Base-by-base conservation (phyloP, 2,113 vertebrate species). In the Erpornis zantholeuca region DNA sequence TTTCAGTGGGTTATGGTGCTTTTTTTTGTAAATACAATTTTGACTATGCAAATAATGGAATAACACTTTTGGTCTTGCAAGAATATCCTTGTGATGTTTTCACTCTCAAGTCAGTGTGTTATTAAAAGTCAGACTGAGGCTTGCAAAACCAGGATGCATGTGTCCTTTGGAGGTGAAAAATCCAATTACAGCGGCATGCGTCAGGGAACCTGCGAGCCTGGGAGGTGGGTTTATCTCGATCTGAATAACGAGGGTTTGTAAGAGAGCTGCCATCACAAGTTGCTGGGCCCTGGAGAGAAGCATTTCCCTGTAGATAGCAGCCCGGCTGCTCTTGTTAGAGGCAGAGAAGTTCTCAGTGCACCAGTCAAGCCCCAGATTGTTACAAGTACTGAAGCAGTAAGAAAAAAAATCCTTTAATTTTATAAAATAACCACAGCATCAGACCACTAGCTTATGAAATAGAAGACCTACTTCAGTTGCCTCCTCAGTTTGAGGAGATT, bases 141-240 rank as follows among this genome's bases (percentile, higher is more conserved):
- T 88, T 94, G 85, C 94, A 94, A 94, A 95, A 94, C 75, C 85
- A 88, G 88, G 71, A 90, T 95, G 85, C 79, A 65, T 45, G 75
- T 96, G 94, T 96, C 88, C 92, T 96, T 95, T 94, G 90, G 95
- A 94, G 92, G 94, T 94, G 92, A 94, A 96, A 96, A 96, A 96
- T 96, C 93, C 96, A 96, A 95, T 95, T 96, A 95, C 83, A 83
- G 80, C 7, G 3, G 72, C 83, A 47, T 86, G 89, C 36, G 5
- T 86, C 2, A 3, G 42, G 90, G 88, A 97, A 90, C 94, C 87
- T 95, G 71, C 82, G 35, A 80, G 70, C 82, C 90, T 85, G 79
- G 85, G 85, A 95, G 85, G 75, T 94, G 92, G 85, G 70, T 95
- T 97, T 94, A 95, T 96, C 92, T 94, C 31, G 0, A 72, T 95